Conservation (phyloP, 2,888 invertebrate genomes). For the Dasysyrphus tricinctus region DNA sequence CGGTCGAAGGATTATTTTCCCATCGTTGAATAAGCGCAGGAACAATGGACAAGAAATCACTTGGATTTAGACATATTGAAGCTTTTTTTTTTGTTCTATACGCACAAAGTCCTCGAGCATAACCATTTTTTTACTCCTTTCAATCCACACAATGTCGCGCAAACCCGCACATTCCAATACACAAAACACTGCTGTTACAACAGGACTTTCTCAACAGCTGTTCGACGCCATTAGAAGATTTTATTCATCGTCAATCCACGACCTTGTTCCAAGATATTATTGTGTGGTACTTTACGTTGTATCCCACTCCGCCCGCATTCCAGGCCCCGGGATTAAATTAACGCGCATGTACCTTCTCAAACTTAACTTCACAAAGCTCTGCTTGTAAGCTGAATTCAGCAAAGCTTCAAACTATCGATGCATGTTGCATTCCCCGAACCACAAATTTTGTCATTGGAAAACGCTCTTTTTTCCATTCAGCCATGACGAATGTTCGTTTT, state of each 20-base stretch:
- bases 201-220: conserved; percentile 59
- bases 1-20: neutral
- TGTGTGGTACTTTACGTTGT: conserved; percentile 43
- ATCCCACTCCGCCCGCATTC: conserved; percentile 61
- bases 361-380: conserved; percentile 27
- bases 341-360: conserved; percentile 42
- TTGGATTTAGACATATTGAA: conserved; percentile 8
- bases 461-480: conserved; percentile 59
- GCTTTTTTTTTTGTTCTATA: conserved; percentile 16
- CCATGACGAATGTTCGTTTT: conserved; percentile 31
- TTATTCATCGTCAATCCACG: conserved; percentile 62
- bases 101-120: conserved; percentile 6
- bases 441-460: conserved; percentile 5
- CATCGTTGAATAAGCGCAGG: neutral
- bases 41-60: neutral
- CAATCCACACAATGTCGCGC: conserved; percentile 15
- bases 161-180: conserved; percentile 25
- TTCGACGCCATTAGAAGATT: conserved; percentile 65
- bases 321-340: conserved; percentile 68
- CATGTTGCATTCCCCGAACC: conserved; percentile 34
- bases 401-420: conserved; percentile 21
- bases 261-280: conserved; percentile 66
- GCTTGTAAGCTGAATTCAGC: conserved; percentile 41
- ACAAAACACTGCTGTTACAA: conserved; percentile 27
- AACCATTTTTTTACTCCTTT: neutral